Percentiles rank a stretch among this genome's conserved stretches.
Evolutionary conservation across 2,888 invertebrate genomes (phyloP).

Genomic region (Xestoiulus laeticollis): DNA sequence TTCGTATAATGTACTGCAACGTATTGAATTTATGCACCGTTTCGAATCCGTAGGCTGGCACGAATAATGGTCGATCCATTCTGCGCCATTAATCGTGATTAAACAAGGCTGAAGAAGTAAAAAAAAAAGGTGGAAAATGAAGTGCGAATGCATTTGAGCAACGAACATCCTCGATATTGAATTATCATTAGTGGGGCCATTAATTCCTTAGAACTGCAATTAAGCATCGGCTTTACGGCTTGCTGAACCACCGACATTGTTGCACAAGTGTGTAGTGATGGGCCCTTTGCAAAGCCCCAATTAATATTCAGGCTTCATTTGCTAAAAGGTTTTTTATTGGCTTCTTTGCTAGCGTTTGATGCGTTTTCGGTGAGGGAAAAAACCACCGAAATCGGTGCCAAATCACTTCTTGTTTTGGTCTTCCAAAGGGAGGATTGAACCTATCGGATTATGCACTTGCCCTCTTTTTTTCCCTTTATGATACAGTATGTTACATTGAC

Average conservation of each 20-base stretch:
- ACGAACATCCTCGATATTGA: background rate
- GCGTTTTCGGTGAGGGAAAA: background rate
- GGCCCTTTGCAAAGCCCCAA: background rate
- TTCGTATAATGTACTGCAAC: background rate
- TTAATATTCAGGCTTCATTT: background rate
- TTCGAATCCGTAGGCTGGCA: background rate
- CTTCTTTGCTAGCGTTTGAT: background rate
- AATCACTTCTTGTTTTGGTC: background rate
- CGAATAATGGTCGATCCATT: background rate
- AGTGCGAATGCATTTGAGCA: background rate
- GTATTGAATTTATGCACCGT: background rate
- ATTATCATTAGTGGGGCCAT: background rate
- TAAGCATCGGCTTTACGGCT: background rate
- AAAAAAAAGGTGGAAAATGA: background rate
- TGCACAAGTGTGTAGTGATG: background rate
- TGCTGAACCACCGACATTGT: background rate
- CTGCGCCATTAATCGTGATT: conserved; percentile 1
- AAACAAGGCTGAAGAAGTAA: background rate
- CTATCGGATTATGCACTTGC: background rate
- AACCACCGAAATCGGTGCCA: background rate
- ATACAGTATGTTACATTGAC: background rate
- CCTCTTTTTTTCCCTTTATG: background rate
- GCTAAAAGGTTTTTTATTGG: conserved; percentile 9
- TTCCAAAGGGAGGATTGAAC: background rate
- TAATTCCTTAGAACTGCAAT: background rate